Percentiles rank a stretch among this genome's conserved stretches.
Evolutionary conservation across 2,888 invertebrate species (phyloP).

Genomic region (Antitype chi): DNA sequence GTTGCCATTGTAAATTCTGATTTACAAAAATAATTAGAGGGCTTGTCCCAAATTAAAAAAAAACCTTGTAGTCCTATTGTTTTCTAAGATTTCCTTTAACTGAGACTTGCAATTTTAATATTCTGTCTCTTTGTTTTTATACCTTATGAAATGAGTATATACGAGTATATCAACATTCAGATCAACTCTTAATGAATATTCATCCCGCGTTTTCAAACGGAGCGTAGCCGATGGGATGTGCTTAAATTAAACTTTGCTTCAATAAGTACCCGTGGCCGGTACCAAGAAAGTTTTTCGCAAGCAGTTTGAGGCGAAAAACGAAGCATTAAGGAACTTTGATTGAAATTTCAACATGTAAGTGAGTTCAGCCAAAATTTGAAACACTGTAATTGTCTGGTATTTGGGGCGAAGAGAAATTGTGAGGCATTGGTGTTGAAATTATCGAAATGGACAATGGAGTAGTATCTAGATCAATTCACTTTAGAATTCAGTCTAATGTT

Average conservation of each 20-base stretch:
- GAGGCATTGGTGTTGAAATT: not conserved
- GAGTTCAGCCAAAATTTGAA: slow-evolving; percentile 13
- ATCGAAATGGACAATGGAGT: not conserved
- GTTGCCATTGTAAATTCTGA: not conserved
- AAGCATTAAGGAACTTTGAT: slow-evolving; percentile 42
- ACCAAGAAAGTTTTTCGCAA: slow-evolving; percentile 32
- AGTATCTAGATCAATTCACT: not conserved
- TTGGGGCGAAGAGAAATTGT: not conserved
- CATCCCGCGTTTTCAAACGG: slow-evolving; percentile 36
- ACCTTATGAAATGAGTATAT: not conserved
- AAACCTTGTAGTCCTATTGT: not conserved
- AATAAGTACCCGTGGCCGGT: slow-evolving; percentile 12
- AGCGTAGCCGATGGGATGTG: slow-evolving; percentile 38
- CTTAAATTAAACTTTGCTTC: slow-evolving; percentile 56
- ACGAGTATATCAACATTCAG: not conserved
- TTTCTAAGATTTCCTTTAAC: slow-evolving; percentile 4
- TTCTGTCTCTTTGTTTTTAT: slow-evolving; percentile 23
- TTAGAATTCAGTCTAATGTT: not conserved
- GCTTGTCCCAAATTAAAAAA: not conserved
- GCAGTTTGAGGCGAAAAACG: slow-evolving; percentile 35
- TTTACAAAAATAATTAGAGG: not conserved
- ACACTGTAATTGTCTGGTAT: slow-evolving; percentile 31
- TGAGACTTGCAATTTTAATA: slow-evolving; percentile 17
- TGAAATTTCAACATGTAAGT: slow-evolving; percentile 35
- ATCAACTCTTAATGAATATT: slow-evolving; percentile 58